phyloP scores from a whole-genome alignment of 2,797 vertebrate species.

The Chanos chanos region DNA sequence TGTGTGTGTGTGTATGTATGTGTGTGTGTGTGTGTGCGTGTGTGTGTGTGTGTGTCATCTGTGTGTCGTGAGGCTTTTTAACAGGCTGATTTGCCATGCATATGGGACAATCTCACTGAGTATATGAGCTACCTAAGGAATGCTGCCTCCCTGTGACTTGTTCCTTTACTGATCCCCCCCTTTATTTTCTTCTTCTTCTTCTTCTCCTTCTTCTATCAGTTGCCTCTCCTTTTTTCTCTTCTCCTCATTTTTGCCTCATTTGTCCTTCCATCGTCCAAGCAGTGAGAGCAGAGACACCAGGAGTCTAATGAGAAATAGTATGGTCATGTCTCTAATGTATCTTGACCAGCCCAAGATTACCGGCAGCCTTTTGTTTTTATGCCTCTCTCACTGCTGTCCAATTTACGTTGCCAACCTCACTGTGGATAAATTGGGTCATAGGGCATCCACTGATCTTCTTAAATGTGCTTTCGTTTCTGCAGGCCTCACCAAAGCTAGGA shows the following conservation, averaged over 20 bases:
- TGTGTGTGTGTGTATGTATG: not conserved
- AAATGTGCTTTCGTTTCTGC: too few species aligned
- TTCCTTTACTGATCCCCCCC: not conserved
- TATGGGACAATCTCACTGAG: too few species aligned
- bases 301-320: slow-evolving; percentile 68
- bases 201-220: slow-evolving; percentile 5
- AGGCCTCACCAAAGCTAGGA: not conserved
- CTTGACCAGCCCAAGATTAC: slow-evolving; percentile 45
- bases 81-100: too few species aligned
- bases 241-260: not conserved
- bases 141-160: not conserved
- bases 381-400: slow-evolving; percentile 43
- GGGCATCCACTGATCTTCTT: slow-evolving; percentile 1
- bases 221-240: not conserved
- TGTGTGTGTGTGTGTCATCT: not conserved
- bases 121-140: too few species aligned
- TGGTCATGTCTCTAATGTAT: slow-evolving; percentile 48
- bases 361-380: slow-evolving; percentile 13
- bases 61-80: slow-evolving; percentile 2
- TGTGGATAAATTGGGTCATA: slow-evolving; percentile 57
- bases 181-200: not conserved
- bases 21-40: not conserved
- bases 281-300: slow-evolving; percentile 52
- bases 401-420: slow-evolving; percentile 54
- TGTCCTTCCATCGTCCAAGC: not conserved